phyloP scores from a whole-genome alignment of 2,797 vertebrate species.

The Pseudomugil gertrudae region DNA sequence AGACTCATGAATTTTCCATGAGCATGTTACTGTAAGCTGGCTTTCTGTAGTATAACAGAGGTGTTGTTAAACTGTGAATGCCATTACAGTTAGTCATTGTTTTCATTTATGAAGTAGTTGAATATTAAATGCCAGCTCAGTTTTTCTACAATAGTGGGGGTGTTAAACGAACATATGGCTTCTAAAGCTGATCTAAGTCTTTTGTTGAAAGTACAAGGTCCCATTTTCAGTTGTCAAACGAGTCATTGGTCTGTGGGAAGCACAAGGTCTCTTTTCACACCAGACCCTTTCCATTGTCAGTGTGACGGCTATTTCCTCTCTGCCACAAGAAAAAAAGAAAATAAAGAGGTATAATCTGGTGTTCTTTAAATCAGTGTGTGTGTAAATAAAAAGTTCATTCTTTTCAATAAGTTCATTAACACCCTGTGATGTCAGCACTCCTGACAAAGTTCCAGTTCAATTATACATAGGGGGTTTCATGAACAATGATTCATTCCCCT shows the following conservation, averaged over 20 bases:
- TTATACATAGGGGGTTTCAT: background rate
- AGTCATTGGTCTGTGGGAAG: constrained; percentile 6
- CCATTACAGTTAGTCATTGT: constrained; percentile 26
- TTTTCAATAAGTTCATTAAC: background rate
- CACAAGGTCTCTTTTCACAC: background rate
- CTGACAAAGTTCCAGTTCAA: background rate
- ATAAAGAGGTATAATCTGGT: background rate
- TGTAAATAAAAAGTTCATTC: background rate
- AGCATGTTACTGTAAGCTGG: constrained; percentile 59
- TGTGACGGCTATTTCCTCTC: constrained; percentile 16
- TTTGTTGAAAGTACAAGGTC: constrained; percentile 38
- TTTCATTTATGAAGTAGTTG: constrained; percentile 27
- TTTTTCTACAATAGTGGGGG: background rate
- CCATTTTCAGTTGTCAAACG: constrained; percentile 9
- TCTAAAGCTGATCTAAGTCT: background rate
- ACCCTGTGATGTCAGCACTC: background rate
- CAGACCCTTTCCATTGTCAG: background rate
- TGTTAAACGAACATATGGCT: constrained; percentile 48
- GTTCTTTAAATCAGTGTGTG: background rate
- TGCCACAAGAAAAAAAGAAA: background rate
- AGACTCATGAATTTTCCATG: constrained; percentile 59
- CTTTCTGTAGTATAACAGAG: constrained; percentile 45
- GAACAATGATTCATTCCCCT: background rate
- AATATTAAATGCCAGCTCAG: constrained; percentile 14
- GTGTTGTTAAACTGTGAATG: constrained; percentile 47